phyloP scores from a whole-genome alignment of 2,888 invertebrate species.

The Hirtodrosophila confusa region DNA sequence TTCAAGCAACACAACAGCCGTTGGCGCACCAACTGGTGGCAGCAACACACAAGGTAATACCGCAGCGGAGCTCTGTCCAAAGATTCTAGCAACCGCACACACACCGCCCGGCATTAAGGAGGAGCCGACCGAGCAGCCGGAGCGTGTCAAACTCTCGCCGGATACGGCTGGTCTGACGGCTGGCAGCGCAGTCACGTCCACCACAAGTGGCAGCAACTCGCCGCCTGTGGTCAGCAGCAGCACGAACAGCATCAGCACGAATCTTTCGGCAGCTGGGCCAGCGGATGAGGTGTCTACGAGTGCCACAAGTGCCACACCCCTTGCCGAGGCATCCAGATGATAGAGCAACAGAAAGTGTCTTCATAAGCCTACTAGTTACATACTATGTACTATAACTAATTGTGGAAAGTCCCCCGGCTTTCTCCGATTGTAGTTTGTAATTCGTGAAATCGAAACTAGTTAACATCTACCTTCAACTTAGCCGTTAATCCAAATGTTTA shows the following conservation, averaged over 20 bases:
- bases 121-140: constrained; percentile 20
- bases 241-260: constrained; percentile 64
- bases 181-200: constrained; percentile 80
- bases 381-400: neutral
- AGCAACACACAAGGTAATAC: constrained; percentile 63
- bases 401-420: neutral
- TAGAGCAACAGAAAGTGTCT: constrained; percentile 10
- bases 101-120: constrained; percentile 18
- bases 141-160: constrained; percentile 40
- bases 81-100: constrained; percentile 37
- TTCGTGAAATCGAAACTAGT: constrained; percentile 66
- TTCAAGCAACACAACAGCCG: constrained; percentile 17
- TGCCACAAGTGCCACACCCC: constrained; percentile 80
- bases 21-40: constrained; percentile 12
- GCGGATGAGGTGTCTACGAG: constrained; percentile 81
- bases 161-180: constrained; percentile 14
- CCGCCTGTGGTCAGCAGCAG: constrained; percentile 84
- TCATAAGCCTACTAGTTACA: constrained; percentile 1
- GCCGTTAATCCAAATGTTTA: constrained; percentile 63
- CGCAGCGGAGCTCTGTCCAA: constrained; percentile 50
- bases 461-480: constrained; percentile 77
- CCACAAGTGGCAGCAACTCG: constrained; percentile 81
- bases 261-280: constrained; percentile 20
- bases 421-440: constrained; percentile 33
- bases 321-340: constrained; percentile 63